A percentile compares a stretch with the other conserved stretches of the same genome.
These are phyloP conservation scores for Patagioenas fasciata DNA, from an alignment of 2,113 vertebrate genomes.

Conservation along the genomic window DNA sequence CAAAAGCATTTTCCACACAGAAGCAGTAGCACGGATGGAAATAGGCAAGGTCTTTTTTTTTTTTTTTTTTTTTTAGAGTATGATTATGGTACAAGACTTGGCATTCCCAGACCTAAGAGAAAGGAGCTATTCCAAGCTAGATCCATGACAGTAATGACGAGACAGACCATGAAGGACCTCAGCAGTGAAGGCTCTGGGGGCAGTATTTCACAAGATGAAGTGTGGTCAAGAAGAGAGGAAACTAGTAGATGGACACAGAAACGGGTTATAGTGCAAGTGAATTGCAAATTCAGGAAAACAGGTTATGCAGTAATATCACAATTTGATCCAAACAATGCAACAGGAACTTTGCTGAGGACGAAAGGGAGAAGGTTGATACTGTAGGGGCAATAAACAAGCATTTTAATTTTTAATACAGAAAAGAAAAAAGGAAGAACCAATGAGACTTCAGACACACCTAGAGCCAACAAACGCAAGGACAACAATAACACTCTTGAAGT, in stretches of 20 bases:
- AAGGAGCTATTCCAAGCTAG: background rate
- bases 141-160: background rate
- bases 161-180: background rate
- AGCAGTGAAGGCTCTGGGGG: background rate
- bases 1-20: background rate
- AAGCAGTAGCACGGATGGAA: background rate
- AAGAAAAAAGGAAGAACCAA: background rate
- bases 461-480: background rate
- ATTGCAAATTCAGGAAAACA: background rate
- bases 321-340: background rate
- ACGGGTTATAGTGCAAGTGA: rapidly evolving
- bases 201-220: background rate
- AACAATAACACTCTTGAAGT: background rate
- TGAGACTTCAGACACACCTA: background rate
- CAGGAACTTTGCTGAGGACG: background rate
- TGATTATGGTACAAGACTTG: background rate
- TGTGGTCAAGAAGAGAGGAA: background rate
- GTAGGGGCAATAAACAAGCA: background rate
- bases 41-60: background rate
- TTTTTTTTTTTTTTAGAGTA: background rate
- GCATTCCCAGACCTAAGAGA: background rate
- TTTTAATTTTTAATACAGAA: background rate
- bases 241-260: background rate
- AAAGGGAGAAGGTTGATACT: background rate
- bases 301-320: background rate